phyloP scores from a whole-genome alignment of 1,140 invertebrate genomes.

The Anthonomus grandis region DNA sequence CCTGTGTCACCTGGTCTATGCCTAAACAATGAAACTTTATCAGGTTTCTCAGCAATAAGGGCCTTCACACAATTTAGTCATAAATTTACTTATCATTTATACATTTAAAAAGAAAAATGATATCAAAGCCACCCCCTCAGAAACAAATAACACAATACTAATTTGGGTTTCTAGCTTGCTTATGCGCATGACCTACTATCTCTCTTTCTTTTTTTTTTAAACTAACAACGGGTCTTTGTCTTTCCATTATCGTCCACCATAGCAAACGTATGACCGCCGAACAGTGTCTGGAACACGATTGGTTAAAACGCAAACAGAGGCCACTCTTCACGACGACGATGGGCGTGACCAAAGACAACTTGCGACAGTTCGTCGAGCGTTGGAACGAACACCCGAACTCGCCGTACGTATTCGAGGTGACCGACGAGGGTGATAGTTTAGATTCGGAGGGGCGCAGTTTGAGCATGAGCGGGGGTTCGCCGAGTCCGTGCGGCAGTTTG shows the following conservation, averaged over 20 bases:
- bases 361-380: slow-evolving; percentile 78
- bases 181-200: slow-evolving; percentile 20
- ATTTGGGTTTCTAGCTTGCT: slow-evolving; percentile 39
- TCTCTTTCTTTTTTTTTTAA: slow-evolving; percentile 7
- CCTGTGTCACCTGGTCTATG: too few relatives aligned
- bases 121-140: neutral
- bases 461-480: slow-evolving; percentile 59
- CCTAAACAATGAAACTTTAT: too few relatives aligned
- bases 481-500: slow-evolving; percentile 70
- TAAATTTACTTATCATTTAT: too few relatives aligned
- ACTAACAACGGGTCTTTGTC: slow-evolving; percentile 50
- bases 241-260: too few relatives aligned
- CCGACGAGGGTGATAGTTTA: slow-evolving; percentile 40
- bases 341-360: slow-evolving; percentile 81
- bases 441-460: slow-evolving; percentile 17
- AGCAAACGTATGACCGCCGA: slow-evolving; percentile 71
- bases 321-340: slow-evolving; percentile 52
- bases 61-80: too few relatives aligned
- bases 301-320: slow-evolving; percentile 56
- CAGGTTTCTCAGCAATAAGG: too few relatives aligned
- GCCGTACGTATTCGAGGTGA: slow-evolving; percentile 74
- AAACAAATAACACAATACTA: slow-evolving; percentile 22
- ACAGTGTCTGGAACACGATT: slow-evolving; percentile 71
- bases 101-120: too few relatives aligned
- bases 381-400: slow-evolving; percentile 84